These are phyloP conservation scores for Oligia fasciuncula DNA, from an alignment of 2,888 invertebrate genomes.

Conservation along the genomic window DNA sequence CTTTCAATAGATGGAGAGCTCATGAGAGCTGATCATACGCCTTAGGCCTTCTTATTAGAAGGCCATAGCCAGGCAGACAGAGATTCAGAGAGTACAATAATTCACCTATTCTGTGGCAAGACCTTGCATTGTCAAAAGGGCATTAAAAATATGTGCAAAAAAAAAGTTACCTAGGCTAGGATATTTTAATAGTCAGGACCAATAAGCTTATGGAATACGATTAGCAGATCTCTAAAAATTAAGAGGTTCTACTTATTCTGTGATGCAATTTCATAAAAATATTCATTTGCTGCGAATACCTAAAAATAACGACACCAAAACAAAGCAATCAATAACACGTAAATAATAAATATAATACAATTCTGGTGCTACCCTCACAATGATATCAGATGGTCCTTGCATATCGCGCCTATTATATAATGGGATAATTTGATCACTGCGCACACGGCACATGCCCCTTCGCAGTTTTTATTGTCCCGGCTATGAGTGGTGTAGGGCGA, in stretches of 20 bases:
- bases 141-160: background rate
- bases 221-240: background rate
- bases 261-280: background rate
- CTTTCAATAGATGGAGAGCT: background rate
- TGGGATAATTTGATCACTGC: constrained; percentile 82
- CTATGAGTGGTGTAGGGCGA: constrained; percentile 66
- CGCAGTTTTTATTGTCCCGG: constrained; percentile 79
- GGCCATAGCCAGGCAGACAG: background rate
- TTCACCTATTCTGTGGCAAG: background rate
- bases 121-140: background rate
- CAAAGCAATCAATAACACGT: constrained; percentile 69
- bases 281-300: background rate
- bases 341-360: constrained; percentile 76
- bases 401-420: constrained; percentile 82
- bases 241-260: background rate
- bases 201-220: background rate
- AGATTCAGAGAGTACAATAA: background rate
- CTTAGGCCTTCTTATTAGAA: background rate
- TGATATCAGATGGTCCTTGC: constrained; percentile 79
- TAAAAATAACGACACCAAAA: background rate
- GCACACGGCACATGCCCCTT: constrained; percentile 74
- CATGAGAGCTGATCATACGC: background rate
- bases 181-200: background rate
- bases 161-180: too few relatives aligned
- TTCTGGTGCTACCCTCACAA: constrained; percentile 72